A percentile compares a stretch with the other conserved stretches of the same genome.
phyloP scores from a whole-genome alignment of 2,888 invertebrate genomes.

The Capitulum mitella region DNA sequence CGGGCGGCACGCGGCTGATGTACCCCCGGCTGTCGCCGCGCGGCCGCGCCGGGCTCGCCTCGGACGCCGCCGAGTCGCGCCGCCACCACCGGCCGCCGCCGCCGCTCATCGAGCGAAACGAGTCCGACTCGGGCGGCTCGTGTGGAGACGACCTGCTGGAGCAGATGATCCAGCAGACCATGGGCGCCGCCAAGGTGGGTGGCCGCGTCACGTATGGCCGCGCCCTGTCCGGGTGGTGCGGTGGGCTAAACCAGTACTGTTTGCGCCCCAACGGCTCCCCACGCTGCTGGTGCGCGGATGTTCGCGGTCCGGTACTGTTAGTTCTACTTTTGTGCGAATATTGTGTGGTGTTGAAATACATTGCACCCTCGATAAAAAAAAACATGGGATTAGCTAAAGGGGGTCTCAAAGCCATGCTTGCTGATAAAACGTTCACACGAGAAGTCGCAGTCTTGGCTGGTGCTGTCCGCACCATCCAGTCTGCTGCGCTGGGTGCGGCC shows the following conservation, averaged over 20 bases:
- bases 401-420: too few species aligned
- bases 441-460: too few species aligned
- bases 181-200: background rate
- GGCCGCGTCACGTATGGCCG: background rate
- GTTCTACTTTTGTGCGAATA: too few species aligned
- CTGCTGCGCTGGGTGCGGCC: background rate
- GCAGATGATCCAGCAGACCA: slow-evolving; percentile 23
- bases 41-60: slow-evolving; percentile 19
- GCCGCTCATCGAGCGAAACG: background rate
- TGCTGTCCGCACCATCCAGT: background rate
- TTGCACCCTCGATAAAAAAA: too few species aligned
- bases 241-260: too few species aligned
- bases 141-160: background rate
- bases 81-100: slow-evolving; percentile 14
- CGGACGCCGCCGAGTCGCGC: slow-evolving; percentile 15
- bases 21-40: background rate
- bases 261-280: too few species aligned
- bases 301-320: too few species aligned
- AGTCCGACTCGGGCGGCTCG: background rate
- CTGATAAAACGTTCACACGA: too few species aligned
- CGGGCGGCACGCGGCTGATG: background rate
- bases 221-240: background rate
- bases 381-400: too few species aligned
- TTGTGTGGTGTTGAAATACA: too few species aligned
- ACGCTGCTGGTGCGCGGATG: too few species aligned